Conservation (phyloP, 2,888 invertebrate species). For the Andrena praecox region DNA sequence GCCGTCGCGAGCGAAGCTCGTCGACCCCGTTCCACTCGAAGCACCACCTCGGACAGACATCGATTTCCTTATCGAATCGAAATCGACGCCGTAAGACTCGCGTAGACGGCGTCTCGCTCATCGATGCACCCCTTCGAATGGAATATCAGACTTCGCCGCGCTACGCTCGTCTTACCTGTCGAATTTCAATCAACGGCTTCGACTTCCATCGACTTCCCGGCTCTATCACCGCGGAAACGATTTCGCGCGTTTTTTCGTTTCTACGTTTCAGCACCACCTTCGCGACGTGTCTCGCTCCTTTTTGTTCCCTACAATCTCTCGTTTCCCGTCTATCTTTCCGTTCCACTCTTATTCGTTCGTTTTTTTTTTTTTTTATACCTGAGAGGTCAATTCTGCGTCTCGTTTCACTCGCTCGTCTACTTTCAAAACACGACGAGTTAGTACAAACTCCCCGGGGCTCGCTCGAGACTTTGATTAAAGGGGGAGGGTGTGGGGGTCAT, state of each 20-base stretch:
- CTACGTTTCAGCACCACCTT: constrained; percentile 59
- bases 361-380: constrained; percentile 14
- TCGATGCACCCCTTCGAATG: constrained; percentile 42
- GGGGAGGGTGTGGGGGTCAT: constrained; percentile 6
- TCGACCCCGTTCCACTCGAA: constrained; percentile 11
- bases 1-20: constrained; percentile 6
- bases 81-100: constrained; percentile 39
- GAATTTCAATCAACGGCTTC: constrained; percentile 27
- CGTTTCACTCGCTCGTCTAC: constrained; percentile 76
- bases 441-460: constrained; percentile 71
- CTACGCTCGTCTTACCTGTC: constrained; percentile 40
- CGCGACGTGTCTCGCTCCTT: constrained; percentile 26
- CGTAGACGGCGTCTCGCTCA: constrained; percentile 57
- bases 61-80: background rate
- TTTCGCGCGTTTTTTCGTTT: background rate
- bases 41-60: constrained; percentile 27
- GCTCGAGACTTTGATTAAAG: constrained; percentile 63
- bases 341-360: background rate
- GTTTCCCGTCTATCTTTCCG: background rate
- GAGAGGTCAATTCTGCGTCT: constrained; percentile 41
- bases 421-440: constrained; percentile 69
- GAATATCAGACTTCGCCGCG: constrained; percentile 7
- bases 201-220: constrained; percentile 27
- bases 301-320: background rate
- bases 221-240: background rate